Evolutionary conservation across 2,888 invertebrate genomes (phyloP), one percentile per base, ranked within the genome.

Genomic region (Andrena dorsata): DNA sequence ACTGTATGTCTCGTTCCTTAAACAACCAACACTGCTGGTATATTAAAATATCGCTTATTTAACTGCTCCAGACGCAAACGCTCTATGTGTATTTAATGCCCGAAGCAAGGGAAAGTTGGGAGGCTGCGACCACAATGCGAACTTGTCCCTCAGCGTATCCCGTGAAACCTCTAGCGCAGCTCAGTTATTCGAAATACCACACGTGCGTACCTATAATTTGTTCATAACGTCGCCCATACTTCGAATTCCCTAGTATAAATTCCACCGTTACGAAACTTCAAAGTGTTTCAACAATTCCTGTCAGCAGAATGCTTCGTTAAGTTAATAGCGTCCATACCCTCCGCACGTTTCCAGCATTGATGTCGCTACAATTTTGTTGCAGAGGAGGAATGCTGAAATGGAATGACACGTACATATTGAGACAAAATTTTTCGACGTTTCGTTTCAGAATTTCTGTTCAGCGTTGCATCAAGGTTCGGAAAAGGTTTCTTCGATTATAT

Each of bases 191-290:
- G 41, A 64, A 70, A 83, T 73, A 58, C 68, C 80, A 32, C 26
- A 69, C 76, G 47, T 13, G 85, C 76, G 28, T 41, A 35, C 47
- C 81, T 79, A 56, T 70, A 73, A 79, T 76, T 76, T 83, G 81
- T 85, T 85, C 76, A 79, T 81, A 81, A 76, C 74, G 35, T 51
- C 30, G 30, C 47, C 63, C 77, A 77, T 73, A 74, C 64, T 81
- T 81, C 32, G 70, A 65, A 80, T 86, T 76, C 80, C 78, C 23
- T 20, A 49, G 71, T 51, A 23, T 56, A 53, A 80, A 86, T 86
- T 84, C 84, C 80, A 20, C 20, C 51, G 76, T 69, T 56, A 30
- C 47, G 71, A 23, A 82, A 84, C 73, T 84, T 82, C 66, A 74
- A 86, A 86, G 82, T 74, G 61, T 65, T 66, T 74, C 58, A 32